These are phyloP conservation scores for Bombus breviceps DNA, from an alignment of 1,140 invertebrate species.

Conservation along the genomic window DNA sequence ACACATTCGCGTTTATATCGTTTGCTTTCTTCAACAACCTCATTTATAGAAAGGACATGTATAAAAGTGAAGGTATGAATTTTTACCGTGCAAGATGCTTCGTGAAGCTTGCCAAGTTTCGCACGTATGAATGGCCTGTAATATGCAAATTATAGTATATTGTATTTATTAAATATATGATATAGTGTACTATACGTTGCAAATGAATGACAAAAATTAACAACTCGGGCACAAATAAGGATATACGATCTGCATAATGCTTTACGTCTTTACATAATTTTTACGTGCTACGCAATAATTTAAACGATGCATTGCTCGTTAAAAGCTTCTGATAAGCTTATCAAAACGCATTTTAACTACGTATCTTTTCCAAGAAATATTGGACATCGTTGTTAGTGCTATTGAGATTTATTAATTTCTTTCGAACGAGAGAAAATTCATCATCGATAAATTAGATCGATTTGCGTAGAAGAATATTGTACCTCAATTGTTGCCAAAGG, in stretches of 20 bases:
- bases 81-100: constrained; percentile 97
- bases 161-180: not conserved
- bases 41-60: constrained; percentile 13
- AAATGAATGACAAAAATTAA: not conserved
- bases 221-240: not conserved
- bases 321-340: not conserved
- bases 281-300: not conserved
- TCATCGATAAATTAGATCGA: not conserved
- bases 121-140: constrained; percentile 93
- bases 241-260: not conserved
- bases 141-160: constrained; percentile 55
- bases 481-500: constrained; percentile 98
- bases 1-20: not conserved
- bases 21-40: not conserved
- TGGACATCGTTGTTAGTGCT: not conserved
- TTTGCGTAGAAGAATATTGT: not conserved
- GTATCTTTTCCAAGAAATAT: not conserved
- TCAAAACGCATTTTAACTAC: not conserved
- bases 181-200: not conserved
- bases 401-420: not conserved
- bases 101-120: constrained; percentile 97
- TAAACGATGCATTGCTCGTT: not conserved
- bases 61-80: constrained; percentile 22
- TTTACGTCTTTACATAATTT: not conserved
- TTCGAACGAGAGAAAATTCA: too few relatives aligned